Conservation (phyloP, 2,888 invertebrate genomes). For the Ganaspis brasiliensis region DNA sequence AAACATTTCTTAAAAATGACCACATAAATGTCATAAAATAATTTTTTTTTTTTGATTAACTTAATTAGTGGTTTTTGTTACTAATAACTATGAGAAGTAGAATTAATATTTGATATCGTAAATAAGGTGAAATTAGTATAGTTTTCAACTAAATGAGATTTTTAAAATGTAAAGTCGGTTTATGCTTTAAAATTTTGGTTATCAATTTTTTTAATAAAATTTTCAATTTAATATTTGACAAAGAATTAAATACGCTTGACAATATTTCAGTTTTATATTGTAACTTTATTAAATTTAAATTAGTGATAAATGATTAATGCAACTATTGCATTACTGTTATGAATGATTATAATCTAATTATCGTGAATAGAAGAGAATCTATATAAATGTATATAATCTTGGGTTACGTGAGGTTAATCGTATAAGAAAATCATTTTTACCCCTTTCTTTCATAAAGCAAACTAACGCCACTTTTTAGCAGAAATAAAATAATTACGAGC, state of each 20-base stretch:
- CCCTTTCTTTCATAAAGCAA: slow-evolving; percentile 24
- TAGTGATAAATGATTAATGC: slow-evolving; percentile 13
- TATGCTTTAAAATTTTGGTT: no score
- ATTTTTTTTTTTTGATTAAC: no score
- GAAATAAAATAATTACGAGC: slow-evolving; percentile 20
- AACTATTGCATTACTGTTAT: slow-evolving; percentile 35
- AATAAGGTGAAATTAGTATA: no score
- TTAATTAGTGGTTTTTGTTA: no score
- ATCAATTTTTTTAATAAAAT: no score
- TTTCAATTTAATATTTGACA: no score
- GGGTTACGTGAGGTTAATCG: slow-evolving; percentile 33
- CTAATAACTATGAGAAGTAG: no score
- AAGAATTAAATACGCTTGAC: neutral
- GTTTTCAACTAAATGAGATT: no score
- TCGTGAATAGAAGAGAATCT: slow-evolving; percentile 24
- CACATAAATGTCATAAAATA: no score
- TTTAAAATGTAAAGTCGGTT: no score
- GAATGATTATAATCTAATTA: slow-evolving; percentile 39
- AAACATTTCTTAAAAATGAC: no score
- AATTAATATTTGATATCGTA: no score
- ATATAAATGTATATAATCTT: slow-evolving; percentile 40
- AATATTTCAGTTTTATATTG: neutral
- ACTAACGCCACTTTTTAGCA: neutral
- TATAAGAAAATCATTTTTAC: slow-evolving; percentile 28
- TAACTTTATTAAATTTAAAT: neutral